phyloP scores from a whole-genome alignment of 92 coral and sea anemone genomes.

The Montipora capitata region DNA sequence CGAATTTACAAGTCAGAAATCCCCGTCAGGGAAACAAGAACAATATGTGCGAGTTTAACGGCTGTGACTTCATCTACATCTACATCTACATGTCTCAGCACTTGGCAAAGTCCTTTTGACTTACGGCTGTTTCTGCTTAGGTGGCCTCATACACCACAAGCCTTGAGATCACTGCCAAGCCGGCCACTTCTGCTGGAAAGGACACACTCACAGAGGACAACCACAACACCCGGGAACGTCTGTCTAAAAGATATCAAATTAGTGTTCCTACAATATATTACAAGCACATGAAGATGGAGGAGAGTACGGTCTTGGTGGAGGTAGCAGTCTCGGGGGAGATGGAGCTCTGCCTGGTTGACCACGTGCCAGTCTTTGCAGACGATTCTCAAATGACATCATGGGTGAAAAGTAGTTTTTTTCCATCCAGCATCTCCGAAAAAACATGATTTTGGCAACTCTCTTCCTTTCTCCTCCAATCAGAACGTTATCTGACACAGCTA shows the following conservation, averaged over 20 bases:
- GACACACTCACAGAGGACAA: too few relatives aligned
- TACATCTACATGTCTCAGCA: too few relatives aligned
- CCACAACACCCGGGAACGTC: too few relatives aligned
- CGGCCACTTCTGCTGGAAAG: too few relatives aligned
- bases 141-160: too few relatives aligned
- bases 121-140: too few relatives aligned
- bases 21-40: too few relatives aligned
- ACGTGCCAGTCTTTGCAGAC: constrained; percentile 34
- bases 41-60: too few relatives aligned
- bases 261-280: neutral
- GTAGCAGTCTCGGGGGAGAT: neutral
- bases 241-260: neutral
- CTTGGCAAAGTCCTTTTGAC: too few relatives aligned
- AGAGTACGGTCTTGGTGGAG: constrained; percentile 3
- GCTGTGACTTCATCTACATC: too few relatives aligned
- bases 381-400: constrained; percentile 14
- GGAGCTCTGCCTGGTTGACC: constrained; percentile 29
- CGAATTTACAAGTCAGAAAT: too few relatives aligned
- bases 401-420: constrained; percentile 27
- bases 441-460: constrained; percentile 43
- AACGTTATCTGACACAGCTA: constrained; percentile 48
- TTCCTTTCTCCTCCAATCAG: constrained; percentile 58
- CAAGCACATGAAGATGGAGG: neutral
- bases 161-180: too few relatives aligned
- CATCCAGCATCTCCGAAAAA: constrained; percentile 35